Base-by-base conservation (phyloP, 1,140 invertebrate genomes). In the Achatina immaculata region DNA sequence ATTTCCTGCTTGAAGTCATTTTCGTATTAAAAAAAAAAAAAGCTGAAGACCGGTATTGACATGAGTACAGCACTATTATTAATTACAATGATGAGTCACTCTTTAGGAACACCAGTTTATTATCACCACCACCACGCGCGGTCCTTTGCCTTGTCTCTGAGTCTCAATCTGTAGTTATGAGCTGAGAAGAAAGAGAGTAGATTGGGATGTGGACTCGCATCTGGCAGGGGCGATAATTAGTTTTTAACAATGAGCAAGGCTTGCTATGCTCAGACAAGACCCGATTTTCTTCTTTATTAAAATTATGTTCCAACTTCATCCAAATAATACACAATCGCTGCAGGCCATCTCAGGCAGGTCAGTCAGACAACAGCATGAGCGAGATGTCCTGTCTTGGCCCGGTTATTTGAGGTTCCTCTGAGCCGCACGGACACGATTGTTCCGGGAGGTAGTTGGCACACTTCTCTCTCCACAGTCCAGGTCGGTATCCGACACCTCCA, bases 251-350 rank as follows among this genome's bases (percentile, higher is more conserved):
- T 62, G 28, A 31, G 3, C n/a, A 28, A 28, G 58, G 6, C 7
- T 28, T 28, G n/a, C 31, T 28, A 62, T 28, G 9, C 28, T 28
- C 16, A 31, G 58, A 31, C n/a, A 62, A 31, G 58, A 62, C 58
- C 58, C n/a, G 4, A 62, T 62, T 62, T 62, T 34, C 2, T 21
- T 34, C 58, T 62, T 62, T 62, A 62, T 62, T 62, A 62, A 62
- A 62, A 62, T 14, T 62, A 6, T 31, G 58, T 62, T 62, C 58
- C 16, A 62, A 62, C 58, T 62, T 62, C 58, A 62, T 62, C n/a
- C 28, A 62, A 62, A 62, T 62, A n/a, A 62, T 62, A 62, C 58
- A 62, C 58, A 62, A 9, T 62, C 11, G 58, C 58, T 34, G n/a
- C 28, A 62, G 58, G 58, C n/a, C 58, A 34, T 62, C 58, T 62